Percentiles rank a stretch among this genome's conserved stretches.
phyloP scores from a whole-genome alignment of 2,888 invertebrate species.

The Amblyjoppa fuscipennis region DNA sequence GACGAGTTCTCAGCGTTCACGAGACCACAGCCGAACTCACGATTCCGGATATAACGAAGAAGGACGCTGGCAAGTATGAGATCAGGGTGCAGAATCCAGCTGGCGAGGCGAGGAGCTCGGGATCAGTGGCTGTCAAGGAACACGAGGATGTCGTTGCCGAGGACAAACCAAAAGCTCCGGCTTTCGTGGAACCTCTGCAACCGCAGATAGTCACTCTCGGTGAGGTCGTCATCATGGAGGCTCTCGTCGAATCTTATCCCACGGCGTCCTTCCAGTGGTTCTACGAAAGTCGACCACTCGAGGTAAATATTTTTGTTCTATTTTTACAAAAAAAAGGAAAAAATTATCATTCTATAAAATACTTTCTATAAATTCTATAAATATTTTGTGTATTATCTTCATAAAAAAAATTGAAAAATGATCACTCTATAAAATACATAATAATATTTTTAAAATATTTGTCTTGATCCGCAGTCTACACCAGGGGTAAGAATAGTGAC shows the following conservation, averaged over 20 bases:
- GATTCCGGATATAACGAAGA: constrained; percentile 90
- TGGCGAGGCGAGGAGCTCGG: constrained; percentile 92
- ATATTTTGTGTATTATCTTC: not conserved
- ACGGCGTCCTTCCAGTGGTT: constrained; percentile 95
- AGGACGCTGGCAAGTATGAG: constrained; percentile 95
- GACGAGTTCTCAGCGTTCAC: constrained; percentile 87
- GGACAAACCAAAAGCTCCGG: constrained; percentile 89
- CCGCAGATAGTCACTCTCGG: constrained; percentile 90
- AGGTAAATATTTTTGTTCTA: constrained; percentile 79
- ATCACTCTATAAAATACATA: too few relatives aligned
- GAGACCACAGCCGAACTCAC: constrained; percentile 89
- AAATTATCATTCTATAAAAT: too few relatives aligned
- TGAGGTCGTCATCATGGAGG: constrained; percentile 93
- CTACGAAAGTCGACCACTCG: constrained; percentile 90
- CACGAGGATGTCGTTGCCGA: constrained; percentile 84
- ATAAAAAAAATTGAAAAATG: not conserved
- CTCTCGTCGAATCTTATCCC: constrained; percentile 91
- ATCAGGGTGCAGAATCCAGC: constrained; percentile 92
- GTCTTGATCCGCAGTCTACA: constrained; percentile 85
- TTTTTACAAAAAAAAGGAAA: too few relatives aligned
- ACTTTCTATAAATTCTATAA: too few relatives aligned
- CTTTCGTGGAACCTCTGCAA: constrained; percentile 90
- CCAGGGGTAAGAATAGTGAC: constrained; percentile 91
- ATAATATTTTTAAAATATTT: not conserved
- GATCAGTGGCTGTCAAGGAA: constrained; percentile 92